Evolutionary conservation across 1,140 invertebrate genomes (phyloP).

Genomic region (Atta texana): DNA sequence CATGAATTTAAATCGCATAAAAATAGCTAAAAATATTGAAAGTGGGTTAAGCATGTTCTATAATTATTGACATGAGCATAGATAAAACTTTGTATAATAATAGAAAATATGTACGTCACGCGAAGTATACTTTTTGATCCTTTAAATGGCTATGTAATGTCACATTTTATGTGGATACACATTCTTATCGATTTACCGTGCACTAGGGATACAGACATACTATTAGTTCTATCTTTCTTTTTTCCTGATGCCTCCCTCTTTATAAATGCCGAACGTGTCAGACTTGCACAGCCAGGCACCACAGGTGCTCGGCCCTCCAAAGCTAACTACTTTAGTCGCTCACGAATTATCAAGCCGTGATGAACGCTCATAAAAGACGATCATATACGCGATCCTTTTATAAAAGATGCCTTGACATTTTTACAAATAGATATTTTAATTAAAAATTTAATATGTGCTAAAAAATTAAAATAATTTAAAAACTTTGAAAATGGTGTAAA

Average conservation of each 20-base stretch:
- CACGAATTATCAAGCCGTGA: conserved; percentile 48
- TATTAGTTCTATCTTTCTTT: conserved; percentile 55
- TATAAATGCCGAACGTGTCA: conserved; percentile 61
- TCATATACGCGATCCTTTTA: background rate
- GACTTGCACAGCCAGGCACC: conserved; percentile 74
- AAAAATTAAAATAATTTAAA: conserved; percentile 14
- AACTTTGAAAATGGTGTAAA: background rate
- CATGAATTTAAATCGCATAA: background rate
- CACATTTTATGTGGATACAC: conserved; percentile 34
- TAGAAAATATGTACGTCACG: conserved; percentile 27
- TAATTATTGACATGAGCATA: background rate
- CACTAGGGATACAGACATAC: conserved; percentile 28
- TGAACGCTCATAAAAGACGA: background rate
- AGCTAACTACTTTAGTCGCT: conserved; percentile 41
- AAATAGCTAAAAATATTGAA: conserved; percentile 16
- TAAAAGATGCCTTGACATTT: background rate
- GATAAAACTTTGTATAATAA: conserved; percentile 3
- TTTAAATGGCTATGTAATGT: conserved; percentile 27
- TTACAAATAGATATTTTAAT: background rate
- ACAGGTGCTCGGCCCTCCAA: conserved; percentile 69
- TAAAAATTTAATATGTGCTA: background rate
- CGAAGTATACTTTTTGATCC: background rate
- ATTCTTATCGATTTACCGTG: conserved; percentile 48
- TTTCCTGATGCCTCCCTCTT: conserved; percentile 28
- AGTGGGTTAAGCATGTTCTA: background rate